These are phyloP conservation scores for Eubasilissa regina DNA, from an alignment of 1,140 invertebrate species.

Conservation along the genomic window DNA sequence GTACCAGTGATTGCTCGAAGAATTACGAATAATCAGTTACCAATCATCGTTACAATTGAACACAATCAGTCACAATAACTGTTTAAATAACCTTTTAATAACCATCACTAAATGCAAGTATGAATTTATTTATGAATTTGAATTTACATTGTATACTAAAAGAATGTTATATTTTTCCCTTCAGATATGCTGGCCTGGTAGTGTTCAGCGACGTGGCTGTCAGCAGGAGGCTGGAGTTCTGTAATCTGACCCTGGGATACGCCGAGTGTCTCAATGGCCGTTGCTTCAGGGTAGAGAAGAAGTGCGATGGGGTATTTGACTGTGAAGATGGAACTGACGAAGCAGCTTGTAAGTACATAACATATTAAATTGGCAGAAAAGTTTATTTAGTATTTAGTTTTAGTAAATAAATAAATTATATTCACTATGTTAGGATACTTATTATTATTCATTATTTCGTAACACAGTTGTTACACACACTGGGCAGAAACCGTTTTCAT, in stretches of 20 bases:
- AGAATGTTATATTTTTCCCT: not conserved
- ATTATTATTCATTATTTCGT: no score
- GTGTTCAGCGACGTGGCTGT: slow-evolving; percentile 90
- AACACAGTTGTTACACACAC: no score
- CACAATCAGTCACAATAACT: no score
- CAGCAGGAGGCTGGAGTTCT: slow-evolving; percentile 78
- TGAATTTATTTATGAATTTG: no score
- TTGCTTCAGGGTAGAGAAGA: slow-evolving; percentile 85
- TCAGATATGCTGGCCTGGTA: slow-evolving; percentile 81
- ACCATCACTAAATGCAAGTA: no score
- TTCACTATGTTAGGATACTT: slow-evolving; percentile 19
- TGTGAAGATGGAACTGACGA: slow-evolving; percentile 94
- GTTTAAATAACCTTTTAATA: no score
- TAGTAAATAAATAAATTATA: no score
- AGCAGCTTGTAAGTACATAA: slow-evolving; percentile 78
- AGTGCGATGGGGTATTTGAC: slow-evolving; percentile 84
- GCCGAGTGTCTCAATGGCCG: slow-evolving; percentile 85
- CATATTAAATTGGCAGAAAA: slow-evolving; percentile 4
- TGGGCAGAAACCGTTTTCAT: no score
- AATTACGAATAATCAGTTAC: no score
- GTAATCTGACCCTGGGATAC: slow-evolving; percentile 82
- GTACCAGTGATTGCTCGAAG: no score
- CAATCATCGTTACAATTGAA: no score
- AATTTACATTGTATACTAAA: no score
- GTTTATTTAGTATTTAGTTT: not conserved